Conservation (phyloP, 1,140 invertebrate species). For the Drosophila nigrodunni region DNA sequence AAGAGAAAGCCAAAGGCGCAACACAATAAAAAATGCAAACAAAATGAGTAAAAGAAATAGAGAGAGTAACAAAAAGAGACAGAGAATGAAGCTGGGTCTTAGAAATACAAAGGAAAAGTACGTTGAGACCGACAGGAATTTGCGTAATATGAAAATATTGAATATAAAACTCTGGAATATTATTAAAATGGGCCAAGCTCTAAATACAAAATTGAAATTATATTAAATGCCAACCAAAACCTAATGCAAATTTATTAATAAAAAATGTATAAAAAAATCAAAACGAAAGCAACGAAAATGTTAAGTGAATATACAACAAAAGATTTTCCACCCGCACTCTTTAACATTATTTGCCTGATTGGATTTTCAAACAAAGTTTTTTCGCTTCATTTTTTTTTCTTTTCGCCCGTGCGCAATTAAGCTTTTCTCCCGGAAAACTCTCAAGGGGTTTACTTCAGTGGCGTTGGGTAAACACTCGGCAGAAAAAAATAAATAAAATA, state of each 20-base stretch:
- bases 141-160: constrained; percentile 63
- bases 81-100: not conserved
- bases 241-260: constrained; percentile 78
- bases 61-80: not conserved
- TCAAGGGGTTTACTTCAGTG: constrained; percentile 25
- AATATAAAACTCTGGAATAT: constrained; percentile 72
- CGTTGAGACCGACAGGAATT: constrained; percentile 21
- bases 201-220: constrained; percentile 37
- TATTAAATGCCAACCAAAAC: constrained; percentile 40
- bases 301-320: constrained; percentile 50
- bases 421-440: constrained; percentile 6
- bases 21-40: constrained; percentile 45
- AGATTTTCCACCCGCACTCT: constrained; percentile 43
- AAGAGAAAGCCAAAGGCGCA: constrained; percentile 63
- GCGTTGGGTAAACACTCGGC: constrained; percentile 29
- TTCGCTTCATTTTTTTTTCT: constrained; percentile 24
- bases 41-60: constrained; percentile 21
- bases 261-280: not conserved
- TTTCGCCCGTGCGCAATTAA: constrained; percentile 54
- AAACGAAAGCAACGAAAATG: constrained; percentile 34
- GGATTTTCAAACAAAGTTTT: constrained; percentile 41
- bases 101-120: too few species aligned
- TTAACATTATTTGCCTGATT: constrained; percentile 59
- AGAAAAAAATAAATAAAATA: not conserved
- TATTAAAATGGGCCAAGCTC: constrained; percentile 57